Percentiles rank a stretch among this genome's conserved stretches.
Conservation (phyloP, 2,888 invertebrate species). For the Piscicola geometra region DNA sequence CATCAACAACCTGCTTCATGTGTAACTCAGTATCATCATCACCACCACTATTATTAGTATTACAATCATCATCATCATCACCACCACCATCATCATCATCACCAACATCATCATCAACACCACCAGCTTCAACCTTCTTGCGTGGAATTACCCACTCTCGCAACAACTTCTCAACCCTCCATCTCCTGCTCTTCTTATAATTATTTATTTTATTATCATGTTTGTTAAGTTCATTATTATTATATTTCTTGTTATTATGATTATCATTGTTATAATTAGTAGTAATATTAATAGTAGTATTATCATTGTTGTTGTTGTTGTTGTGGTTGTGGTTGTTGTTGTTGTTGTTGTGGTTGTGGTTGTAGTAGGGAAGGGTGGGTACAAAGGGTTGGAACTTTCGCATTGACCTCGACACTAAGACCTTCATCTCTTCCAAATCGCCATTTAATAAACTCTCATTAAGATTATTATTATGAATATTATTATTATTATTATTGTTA, state of each 20-base stretch:
- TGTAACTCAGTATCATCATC: too few species aligned
- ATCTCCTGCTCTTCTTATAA: not conserved
- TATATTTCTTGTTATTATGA: not conserved
- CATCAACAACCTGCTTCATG: too few species aligned
- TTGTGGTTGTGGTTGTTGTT: conserved; percentile 7
- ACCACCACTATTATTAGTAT: not conserved
- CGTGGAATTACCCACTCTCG: too few species aligned
- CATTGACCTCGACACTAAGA: not conserved
- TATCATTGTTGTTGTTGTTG: conserved; percentile 4
- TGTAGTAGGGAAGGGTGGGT: not conserved
- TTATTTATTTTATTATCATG: not conserved
- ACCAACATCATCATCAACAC: not conserved
- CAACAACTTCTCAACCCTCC: too few species aligned
- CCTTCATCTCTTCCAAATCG: not conserved
- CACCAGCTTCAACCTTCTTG: not conserved
- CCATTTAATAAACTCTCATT: not conserved
- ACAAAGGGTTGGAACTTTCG: not conserved
- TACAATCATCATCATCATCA: conserved; percentile 13
- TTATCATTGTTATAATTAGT: not conserved
- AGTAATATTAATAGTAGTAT: not conserved
- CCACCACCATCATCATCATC: conserved; percentile 14
- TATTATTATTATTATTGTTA: not conserved
- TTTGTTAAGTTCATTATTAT: not conserved
- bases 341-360: conserved; percentile 1
- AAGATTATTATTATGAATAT: not conserved